Evolutionary conservation across 2,113 vertebrate species (phyloP).

Genomic region (Centropus bengalensis): DNA sequence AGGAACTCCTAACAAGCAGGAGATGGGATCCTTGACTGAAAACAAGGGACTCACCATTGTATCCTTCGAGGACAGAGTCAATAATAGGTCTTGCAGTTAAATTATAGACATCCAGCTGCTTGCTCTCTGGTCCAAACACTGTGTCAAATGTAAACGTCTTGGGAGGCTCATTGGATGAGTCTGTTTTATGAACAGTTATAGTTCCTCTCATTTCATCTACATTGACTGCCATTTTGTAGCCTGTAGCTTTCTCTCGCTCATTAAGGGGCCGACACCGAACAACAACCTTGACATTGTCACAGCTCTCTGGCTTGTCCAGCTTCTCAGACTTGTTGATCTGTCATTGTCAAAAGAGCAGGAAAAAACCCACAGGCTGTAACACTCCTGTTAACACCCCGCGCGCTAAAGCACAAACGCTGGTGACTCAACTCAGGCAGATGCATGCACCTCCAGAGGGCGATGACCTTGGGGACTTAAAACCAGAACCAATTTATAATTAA

Average conservation of each 20-base stretch:
- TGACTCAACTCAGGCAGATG: not conserved
- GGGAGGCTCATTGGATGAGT: conserved; percentile 90
- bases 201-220: conserved; percentile 97
- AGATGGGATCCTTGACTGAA: not conserved
- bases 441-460: accelerated
- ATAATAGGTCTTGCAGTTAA: conserved; percentile 97
- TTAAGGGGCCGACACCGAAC: conserved; percentile 96
- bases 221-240: conserved; percentile 85
- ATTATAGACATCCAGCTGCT: conserved; percentile 98
- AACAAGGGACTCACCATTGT: conserved; percentile 87
- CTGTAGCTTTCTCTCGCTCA: conserved; percentile 89
- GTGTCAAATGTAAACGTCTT: conserved; percentile 99
- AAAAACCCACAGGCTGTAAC: not conserved
- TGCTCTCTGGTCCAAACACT: conserved; percentile 95
- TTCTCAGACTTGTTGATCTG: conserved; percentile 90
- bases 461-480: not conserved
- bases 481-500: not conserved
- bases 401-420: not conserved
- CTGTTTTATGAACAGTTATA: conserved; percentile 92
- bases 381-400: accelerated
- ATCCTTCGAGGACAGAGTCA: conserved; percentile 95
- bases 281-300: conserved; percentile 96
- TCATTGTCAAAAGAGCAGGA: not conserved
- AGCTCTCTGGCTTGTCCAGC: conserved; percentile 85
- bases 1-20: not conserved